phyloP scores from a whole-genome alignment of 2,888 invertebrate species.

The Calameuta filiformis region DNA sequence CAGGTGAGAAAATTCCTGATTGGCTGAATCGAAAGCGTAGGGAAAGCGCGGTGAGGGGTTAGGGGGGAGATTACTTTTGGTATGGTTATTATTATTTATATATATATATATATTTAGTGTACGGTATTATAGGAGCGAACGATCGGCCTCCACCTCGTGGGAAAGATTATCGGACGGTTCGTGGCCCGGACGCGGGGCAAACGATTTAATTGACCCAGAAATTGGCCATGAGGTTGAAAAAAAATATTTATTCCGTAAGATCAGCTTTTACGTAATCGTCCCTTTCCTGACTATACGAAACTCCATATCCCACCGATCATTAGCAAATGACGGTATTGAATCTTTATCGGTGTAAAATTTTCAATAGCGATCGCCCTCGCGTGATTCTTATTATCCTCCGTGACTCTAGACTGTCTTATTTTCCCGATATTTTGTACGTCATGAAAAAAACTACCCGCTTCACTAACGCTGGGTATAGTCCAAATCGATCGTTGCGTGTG shows the following conservation, averaged over 20 bases:
- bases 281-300: conserved; percentile 45
- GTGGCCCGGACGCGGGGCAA: conserved; percentile 44
- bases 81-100: neutral
- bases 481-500: neutral
- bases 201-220: conserved; percentile 58
- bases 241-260: conserved; percentile 21
- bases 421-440: neutral
- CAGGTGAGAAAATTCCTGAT: neutral
- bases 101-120: neutral
- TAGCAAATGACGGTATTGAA: neutral
- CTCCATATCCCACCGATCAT: neutral
- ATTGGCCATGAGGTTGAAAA: conserved; percentile 39
- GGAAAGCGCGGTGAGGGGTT: neutral
- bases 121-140: neutral
- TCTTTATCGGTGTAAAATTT: neutral
- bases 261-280: conserved; percentile 54
- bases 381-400: neutral
- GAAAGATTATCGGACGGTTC: conserved; percentile 11
- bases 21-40: neutral
- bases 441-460: neutral
- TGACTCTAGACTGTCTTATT: neutral
- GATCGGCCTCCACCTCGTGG: neutral
- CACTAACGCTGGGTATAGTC: neutral
- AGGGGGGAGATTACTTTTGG: neutral
- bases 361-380: neutral